Evolutionary conservation across 2,797 vertebrate genomes (phyloP), one percentile per base, ranked within the genome.

Genomic region (Benthosema pterotum): DNA sequence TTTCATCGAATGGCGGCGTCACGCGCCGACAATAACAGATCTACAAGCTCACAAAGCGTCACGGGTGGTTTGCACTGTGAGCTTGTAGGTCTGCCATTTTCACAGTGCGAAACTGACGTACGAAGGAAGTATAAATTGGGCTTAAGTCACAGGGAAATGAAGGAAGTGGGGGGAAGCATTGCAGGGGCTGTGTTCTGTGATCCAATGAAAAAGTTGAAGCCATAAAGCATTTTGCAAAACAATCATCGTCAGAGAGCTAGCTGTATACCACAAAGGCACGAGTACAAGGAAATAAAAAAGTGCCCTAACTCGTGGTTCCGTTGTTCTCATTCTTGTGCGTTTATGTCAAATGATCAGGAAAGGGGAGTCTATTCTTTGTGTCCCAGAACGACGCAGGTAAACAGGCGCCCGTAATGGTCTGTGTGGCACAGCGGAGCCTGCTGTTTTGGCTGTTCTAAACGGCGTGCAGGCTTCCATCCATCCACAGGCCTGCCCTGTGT

Each of bases 121-220:
- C 32, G 54, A 43, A 16, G 48, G 55, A 42, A 38, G 32, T 38
- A 38, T 38, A 38, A 38, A 38, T 38, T 8, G 2, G 32, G 32
- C 32, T 38, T 38, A 38, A 87, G 84, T 88, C 85, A 85, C 18
- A 65, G 76, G 80, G 80, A 90, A 89, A 86, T 76, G 82, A 84
- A 78, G 71, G 85, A 72, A 77, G 80, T 65, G 65, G 82, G 75
- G 15, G 57, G 75, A 65, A 77, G 74, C 74, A 77, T 75, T 79
- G 72, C 82, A 66, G 77, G 71, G 82, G 86, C 74, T 81, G 76
- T 71, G 53, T 81, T 89, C 80, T 84, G 77, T 87, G 75, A 85
- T 81, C 85, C 85, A 77, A 73, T 85, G 83, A 83, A 86, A 86
- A 85, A 86, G 82, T 89, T 82, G 56, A 69, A 61, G 67, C 63